These are phyloP conservation scores for Benthosema pterotum DNA, from an alignment of 2,797 vertebrate species.

Conservation along the genomic window DNA sequence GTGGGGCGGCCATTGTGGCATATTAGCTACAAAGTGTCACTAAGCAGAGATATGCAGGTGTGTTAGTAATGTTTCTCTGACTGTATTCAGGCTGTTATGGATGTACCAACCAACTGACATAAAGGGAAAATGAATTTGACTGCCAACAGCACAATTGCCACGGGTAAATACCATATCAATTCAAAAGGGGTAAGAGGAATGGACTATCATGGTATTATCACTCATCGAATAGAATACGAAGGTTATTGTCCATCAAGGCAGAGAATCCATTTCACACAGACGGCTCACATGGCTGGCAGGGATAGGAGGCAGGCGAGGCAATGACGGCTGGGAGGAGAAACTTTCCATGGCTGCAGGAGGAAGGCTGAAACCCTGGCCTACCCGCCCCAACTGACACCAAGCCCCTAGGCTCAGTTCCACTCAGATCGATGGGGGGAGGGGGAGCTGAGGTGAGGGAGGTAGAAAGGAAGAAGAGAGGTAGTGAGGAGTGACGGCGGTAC, in stretches of 20 bases:
- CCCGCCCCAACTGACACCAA: slow-evolving; percentile 12
- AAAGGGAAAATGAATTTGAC: too few species aligned
- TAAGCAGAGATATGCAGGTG: too few species aligned
- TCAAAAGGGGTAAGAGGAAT: background rate
- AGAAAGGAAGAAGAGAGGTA: too few species aligned
- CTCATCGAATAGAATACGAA: background rate
- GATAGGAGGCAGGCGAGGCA: background rate
- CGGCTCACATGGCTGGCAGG: slow-evolving; percentile 1
- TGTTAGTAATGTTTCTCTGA: too few species aligned
- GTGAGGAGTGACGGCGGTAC: background rate
- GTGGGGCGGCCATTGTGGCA: too few species aligned
- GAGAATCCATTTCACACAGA: background rate
- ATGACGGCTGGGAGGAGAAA: background rate
- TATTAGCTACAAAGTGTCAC: too few species aligned
- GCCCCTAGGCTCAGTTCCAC: slow-evolving; percentile 2
- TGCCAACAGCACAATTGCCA: too few species aligned
- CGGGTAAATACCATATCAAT: too few species aligned
- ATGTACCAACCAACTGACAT: too few species aligned
- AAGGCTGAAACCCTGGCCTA: slow-evolving; percentile 11
- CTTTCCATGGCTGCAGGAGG: slow-evolving; percentile 10
- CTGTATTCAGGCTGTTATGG: too few species aligned
- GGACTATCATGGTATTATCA: background rate
- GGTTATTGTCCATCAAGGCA: too few species aligned
- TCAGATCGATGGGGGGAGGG: background rate
- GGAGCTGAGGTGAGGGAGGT: background rate